Conservation (phyloP, 2,113 vertebrate species). For the Mesembrinibis cayennensis region DNA sequence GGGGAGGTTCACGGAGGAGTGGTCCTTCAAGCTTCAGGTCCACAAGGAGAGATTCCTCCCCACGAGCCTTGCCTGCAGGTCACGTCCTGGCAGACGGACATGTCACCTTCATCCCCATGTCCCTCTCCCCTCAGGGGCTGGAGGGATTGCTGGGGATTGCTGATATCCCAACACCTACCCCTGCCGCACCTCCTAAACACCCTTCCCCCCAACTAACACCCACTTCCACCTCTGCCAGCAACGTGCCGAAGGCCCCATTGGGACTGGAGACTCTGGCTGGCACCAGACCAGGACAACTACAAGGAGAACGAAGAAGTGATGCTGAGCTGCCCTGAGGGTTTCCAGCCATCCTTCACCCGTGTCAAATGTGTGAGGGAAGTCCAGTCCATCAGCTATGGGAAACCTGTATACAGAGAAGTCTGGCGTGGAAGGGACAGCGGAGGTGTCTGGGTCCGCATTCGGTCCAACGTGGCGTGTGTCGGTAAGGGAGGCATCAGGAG, state of each 20-base stretch:
- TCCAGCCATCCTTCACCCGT: background rate
- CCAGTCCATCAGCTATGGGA: background rate
- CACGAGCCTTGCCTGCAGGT: background rate
- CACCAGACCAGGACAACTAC: background rate
- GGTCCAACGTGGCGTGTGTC: background rate
- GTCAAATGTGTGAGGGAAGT: background rate
- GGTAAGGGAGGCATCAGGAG: background rate
- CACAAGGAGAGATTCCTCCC: background rate
- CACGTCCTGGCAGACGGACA: background rate
- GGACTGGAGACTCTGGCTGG: background rate
- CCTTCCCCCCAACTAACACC: background rate
- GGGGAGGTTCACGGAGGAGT: background rate
- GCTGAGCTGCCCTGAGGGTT: background rate
- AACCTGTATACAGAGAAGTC: background rate
- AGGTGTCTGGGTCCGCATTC: background rate
- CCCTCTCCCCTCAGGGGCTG: background rate
- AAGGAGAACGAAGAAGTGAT: background rate
- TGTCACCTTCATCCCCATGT: background rate
- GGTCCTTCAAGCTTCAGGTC: fast-evolving
- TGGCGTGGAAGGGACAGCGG: background rate
- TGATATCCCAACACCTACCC: background rate
- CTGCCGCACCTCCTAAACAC: background rate
- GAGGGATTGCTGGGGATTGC: background rate
- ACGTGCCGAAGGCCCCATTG: background rate
- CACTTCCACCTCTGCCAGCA: background rate